A percentile compares a stretch with the other conserved stretches of the same genome.
Evolutionary conservation across 2,113 vertebrate species (phyloP).

Genomic region (Elanoides forficatus): DNA sequence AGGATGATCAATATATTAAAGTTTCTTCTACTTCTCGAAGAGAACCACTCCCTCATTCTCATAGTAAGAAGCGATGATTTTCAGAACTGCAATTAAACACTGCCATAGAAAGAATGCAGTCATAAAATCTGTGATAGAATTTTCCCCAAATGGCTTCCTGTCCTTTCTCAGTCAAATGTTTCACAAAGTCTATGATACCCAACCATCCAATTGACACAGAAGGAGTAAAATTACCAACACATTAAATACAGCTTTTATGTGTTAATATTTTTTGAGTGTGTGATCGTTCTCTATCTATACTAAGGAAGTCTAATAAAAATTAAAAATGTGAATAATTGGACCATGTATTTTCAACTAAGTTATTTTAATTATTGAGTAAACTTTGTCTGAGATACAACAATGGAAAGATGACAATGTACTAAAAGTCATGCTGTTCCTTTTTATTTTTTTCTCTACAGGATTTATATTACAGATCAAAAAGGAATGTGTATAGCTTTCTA

Average conservation of each 20-base stretch:
- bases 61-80: not conserved
- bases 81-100: not conserved
- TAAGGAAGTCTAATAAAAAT: not conserved
- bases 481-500: not conserved
- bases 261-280: not conserved
- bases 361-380: not conserved
- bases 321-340: not conserved
- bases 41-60: not conserved
- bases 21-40: not conserved
- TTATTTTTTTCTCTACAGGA: not conserved
- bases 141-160: not conserved
- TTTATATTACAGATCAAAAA: not conserved
- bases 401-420: not conserved
- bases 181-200: not conserved
- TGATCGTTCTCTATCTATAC: not conserved
- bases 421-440: not conserved
- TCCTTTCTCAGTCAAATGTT: not conserved
- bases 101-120: not conserved
- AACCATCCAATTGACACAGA: not conserved
- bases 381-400: not conserved
- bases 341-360: not conserved
- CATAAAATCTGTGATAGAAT: not conserved
- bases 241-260: not conserved
- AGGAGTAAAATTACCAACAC: not conserved
- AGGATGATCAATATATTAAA: not conserved